Evolutionary conservation across 2,888 invertebrate genomes (phyloP).

Genomic region (Pyralis farinalis): DNA sequence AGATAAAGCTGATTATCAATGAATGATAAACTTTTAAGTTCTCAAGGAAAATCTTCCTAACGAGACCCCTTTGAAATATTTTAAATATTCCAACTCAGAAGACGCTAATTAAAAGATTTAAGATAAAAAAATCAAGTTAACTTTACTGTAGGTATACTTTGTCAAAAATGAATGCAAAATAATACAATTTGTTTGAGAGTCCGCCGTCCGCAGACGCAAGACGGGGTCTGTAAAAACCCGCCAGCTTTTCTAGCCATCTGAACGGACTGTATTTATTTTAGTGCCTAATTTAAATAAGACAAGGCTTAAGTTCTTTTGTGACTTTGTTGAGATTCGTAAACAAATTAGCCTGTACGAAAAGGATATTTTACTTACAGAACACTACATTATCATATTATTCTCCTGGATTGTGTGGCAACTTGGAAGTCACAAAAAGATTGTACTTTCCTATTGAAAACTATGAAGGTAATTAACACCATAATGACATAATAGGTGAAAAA

Average conservation of each 20-base stretch:
- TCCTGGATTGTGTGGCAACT: no score
- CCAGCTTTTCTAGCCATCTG: slow-evolving; percentile 44
- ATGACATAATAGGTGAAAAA: slow-evolving; percentile 40
- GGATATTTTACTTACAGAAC: slow-evolving; percentile 40
- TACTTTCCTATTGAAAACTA: slow-evolving; percentile 29
- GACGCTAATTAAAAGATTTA: slow-evolving; percentile 24
- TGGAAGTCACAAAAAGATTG: no score
- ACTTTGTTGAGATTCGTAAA: slow-evolving; percentile 63
- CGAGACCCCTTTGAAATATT: slow-evolving; percentile 12
- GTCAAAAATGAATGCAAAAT: slow-evolving; percentile 78
- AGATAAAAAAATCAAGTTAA: slow-evolving; percentile 35
- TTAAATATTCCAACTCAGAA: slow-evolving; percentile 18
- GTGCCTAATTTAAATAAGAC: slow-evolving; percentile 76
- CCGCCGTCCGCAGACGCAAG: slow-evolving; percentile 43
- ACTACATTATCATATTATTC: slow-evolving; percentile 33
- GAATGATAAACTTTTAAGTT: not conserved
- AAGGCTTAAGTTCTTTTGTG: slow-evolving; percentile 67
- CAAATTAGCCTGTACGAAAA: slow-evolving; percentile 61
- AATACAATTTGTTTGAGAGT: slow-evolving; percentile 76
- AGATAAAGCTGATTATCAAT: not conserved
- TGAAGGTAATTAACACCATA: slow-evolving; percentile 42
- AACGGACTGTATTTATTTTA: slow-evolving; percentile 68
- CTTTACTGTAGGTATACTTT: slow-evolving; percentile 51
- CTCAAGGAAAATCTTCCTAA: slow-evolving; percentile 2
- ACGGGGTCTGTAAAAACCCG: slow-evolving; percentile 60